These are phyloP conservation scores for Brachycybe producta DNA, from an alignment of 2,888 invertebrate species.

Conservation along the genomic window DNA sequence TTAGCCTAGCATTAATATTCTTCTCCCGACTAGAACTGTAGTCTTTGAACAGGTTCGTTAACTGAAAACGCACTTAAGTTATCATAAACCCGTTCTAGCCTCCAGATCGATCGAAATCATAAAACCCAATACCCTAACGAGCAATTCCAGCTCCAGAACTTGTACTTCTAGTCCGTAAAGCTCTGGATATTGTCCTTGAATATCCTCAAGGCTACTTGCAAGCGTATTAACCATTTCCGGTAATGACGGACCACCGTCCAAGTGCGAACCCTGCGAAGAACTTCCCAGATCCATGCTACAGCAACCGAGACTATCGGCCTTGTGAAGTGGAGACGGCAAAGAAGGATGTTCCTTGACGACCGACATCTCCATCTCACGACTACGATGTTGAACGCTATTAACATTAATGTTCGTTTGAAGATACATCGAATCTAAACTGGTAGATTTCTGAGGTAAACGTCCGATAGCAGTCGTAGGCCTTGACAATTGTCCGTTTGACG, in stretches of 20 bases:
- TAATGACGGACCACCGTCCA: slow-evolving; percentile 27
- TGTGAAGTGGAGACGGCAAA: slow-evolving; percentile 8
- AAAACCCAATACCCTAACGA: slow-evolving; percentile 20
- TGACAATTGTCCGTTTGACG: neutral
- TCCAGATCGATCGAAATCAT: neutral
- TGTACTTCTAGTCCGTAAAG: slow-evolving; percentile 34
- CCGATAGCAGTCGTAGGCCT: slow-evolving; percentile 5
- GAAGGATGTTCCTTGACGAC: neutral
- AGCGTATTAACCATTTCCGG: slow-evolving; percentile 32
- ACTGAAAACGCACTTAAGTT: too few relatives aligned
- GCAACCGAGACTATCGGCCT: slow-evolving; percentile 20
- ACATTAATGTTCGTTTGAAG: slow-evolving; percentile 1
- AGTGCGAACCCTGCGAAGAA: slow-evolving; percentile 16
- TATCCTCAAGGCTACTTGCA: slow-evolving; percentile 34
- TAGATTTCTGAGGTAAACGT: slow-evolving; percentile 11
- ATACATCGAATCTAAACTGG: slow-evolving; percentile 12
- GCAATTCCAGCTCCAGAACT: slow-evolving; percentile 30
- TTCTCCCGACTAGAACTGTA: too few relatives aligned
- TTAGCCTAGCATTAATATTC: too few relatives aligned
- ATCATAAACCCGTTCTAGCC: too few relatives aligned
- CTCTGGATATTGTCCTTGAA: slow-evolving; percentile 37
- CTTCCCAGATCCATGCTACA: slow-evolving; percentile 20
- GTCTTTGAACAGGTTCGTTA: too few relatives aligned
- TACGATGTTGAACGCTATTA: neutral
- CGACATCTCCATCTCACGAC: neutral